Base-by-base conservation (phyloP, 1,140 invertebrate species). In the Danaus plexippus region DNA sequence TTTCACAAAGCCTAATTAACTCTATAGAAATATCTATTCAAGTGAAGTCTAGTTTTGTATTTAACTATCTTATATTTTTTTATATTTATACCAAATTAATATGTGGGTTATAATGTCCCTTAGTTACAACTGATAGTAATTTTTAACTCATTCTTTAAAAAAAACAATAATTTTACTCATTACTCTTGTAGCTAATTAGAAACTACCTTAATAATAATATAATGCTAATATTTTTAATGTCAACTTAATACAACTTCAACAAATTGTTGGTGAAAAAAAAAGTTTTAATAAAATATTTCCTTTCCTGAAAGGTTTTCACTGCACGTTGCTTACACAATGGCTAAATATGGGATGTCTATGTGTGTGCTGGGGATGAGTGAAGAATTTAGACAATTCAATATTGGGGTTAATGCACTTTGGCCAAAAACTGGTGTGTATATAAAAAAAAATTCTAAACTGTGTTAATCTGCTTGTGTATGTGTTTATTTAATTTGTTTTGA, bases 301-400 rank as follows among this genome's bases (percentile, higher is more conserved):
- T 61, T 66, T 61, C 11, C 22, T 6, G 22, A 32, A 52, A 88
- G 84, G 86, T 99, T 99, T 80, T 90, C 91, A 54, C 90, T 94
- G 69, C 95, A 99, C 88, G 93, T 98, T 50, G 97, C 97, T 1
- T 99, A 99, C 80, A 99, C 98, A 0, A 98, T 99, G 92, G 95
- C 98, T 1, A 99, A 99, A 74, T 99, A 98, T 78, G 98, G 98
- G 12, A 99, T 99, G 98, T 98, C 96, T 0, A 96, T 99, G 96
- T 99, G 97, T 87, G 96, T 96, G 1, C 87, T 99, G 10, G 97
- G 98, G 43, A 98, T 99, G 96, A 89, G 96, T 44, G 95, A 95
- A 64, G 98, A 99, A 88, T 95, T 98, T 62, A 92, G 90, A 69
- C 82, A 89, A 9, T 89, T 93, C 56, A 92, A 93, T 50, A 94